Base-by-base conservation (phyloP, 2,113 vertebrate species). In the Oncorhynchus masou region DNA sequence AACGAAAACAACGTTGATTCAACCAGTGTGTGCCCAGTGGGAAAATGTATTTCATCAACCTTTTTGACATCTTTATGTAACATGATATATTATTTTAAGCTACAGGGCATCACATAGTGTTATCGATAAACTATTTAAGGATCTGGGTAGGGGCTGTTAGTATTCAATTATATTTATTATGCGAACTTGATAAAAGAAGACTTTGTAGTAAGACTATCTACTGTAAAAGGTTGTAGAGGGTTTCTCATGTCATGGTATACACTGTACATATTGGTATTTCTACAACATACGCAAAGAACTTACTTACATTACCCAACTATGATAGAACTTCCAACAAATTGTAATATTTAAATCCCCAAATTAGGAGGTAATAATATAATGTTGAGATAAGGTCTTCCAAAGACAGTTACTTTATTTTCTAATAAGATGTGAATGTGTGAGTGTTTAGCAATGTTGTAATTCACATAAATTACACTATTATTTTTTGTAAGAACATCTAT, bases 401-500 rank as follows among this genome's bases (percentile, higher is more conserved):
- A 82, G 54, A 83, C 84, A 64, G 45, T 82, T 77, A 81, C 59
- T 73, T 70, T 57, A 74, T 90, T 90, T 19, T 91, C 87, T 87
- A 87, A 71, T 89, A 88, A 86, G 74, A 81, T 2, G 74, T 82
- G 60, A 15, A 84, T 81, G 78, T 84, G 79, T 76, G 85, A 80
- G 81, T 89, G 78, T 86, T 73, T 79, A 85, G 71, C 85, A 75
- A 68, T 84, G 82, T 80, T 86, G 84, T 87, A 84, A 84, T 80
- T 81, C 81, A 85, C 83, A 78, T 73, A 70, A 51, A 69, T 91
- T 74, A 81, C 77, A 89, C 80, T 78, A 64, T 78, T 83, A 62
- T 60, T 39, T 90, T 91, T 92, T 92, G 85, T 89, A 87, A 86
- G 81, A 74, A 84, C 39, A 75, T 75, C 74, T 49, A 71, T 69